phyloP scores from a whole-genome alignment of 2,797 vertebrate species.

The Sebastes flavidus region DNA sequence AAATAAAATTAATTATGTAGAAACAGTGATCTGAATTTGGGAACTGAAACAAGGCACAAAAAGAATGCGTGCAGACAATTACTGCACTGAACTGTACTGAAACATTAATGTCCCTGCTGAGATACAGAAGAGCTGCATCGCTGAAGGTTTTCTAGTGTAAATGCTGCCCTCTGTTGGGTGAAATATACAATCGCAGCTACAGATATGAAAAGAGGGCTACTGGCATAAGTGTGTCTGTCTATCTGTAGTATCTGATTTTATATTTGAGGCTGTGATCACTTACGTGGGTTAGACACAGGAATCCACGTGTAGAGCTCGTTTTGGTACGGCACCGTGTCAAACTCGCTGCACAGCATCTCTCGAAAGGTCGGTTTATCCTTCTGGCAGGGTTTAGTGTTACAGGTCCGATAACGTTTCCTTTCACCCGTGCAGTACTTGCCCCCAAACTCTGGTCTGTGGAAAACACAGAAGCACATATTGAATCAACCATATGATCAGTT shows the following conservation, averaged over 20 bases:
- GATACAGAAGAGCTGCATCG: neutral
- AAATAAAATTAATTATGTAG: neutral
- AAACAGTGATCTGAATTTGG: neutral
- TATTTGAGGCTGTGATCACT: constrained; percentile 9
- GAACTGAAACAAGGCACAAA: neutral
- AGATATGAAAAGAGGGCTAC: neutral
- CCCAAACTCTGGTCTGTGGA: constrained; percentile 91
- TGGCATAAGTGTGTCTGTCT: neutral
- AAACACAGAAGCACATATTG: constrained; percentile 8
- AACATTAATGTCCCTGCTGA: neutral
- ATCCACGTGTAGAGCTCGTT: constrained; percentile 94
- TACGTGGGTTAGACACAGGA: constrained; percentile 88
- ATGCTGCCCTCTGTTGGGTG: constrained; percentile 66
- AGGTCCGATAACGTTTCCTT: constrained; percentile 92
- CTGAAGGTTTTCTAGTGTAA: constrained; percentile 16
- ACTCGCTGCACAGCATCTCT: constrained; percentile 98
- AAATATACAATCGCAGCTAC: constrained; percentile 14
- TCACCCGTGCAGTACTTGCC: constrained; percentile 97
- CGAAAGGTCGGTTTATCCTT: constrained; percentile 86
- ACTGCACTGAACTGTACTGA: neutral
- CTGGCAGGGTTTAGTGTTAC: constrained; percentile 87
- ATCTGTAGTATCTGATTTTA: neutral
- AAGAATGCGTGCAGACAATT: neutral
- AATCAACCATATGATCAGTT: neutral
- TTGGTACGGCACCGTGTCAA: constrained; percentile 93